Percentiles rank a stretch among this genome's conserved stretches.
Conservation (phyloP, 2,113 vertebrate genomes). For the Mystacornis crossleyi region DNA sequence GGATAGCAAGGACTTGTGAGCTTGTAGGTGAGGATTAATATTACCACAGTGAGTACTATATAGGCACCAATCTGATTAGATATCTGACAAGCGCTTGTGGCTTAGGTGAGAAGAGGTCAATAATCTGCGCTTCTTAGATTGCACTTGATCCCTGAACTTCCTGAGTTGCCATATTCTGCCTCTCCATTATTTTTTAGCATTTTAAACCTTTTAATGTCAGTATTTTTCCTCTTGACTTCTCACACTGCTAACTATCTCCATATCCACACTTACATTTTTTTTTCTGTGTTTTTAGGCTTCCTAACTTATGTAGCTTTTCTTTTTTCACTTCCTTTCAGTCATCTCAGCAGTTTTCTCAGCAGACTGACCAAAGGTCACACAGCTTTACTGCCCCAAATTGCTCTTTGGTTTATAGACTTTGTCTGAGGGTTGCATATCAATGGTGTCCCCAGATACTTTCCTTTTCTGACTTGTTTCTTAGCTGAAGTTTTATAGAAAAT, state of each 20-base stretch:
- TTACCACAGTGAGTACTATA: not conserved
- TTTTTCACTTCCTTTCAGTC: not conserved
- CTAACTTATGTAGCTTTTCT: not conserved
- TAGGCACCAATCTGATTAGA: not conserved
- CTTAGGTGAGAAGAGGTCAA: not conserved
- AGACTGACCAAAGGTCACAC: not conserved
- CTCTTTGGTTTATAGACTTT: not conserved
- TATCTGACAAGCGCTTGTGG: not conserved
- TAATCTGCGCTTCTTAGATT: not conserved
- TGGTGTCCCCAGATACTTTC: not conserved
- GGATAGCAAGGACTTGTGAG: not conserved
- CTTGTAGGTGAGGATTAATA: not conserved
- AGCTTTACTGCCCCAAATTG: not conserved
- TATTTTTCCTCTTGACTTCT: not conserved
- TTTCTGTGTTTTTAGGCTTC: not conserved
- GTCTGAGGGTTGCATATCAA: not conserved
- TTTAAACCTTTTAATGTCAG: not conserved
- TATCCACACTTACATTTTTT: not conserved
- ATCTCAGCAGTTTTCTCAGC: not conserved
- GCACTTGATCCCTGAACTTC: not conserved
- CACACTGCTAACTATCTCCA: not conserved
- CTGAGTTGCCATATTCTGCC: not conserved
- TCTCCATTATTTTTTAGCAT: not conserved
- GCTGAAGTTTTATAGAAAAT: not conserved
- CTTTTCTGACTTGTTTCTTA: not conserved